Base-by-base conservation (phyloP, 2,113 vertebrate species). In the Polyodon spathula region DNA sequence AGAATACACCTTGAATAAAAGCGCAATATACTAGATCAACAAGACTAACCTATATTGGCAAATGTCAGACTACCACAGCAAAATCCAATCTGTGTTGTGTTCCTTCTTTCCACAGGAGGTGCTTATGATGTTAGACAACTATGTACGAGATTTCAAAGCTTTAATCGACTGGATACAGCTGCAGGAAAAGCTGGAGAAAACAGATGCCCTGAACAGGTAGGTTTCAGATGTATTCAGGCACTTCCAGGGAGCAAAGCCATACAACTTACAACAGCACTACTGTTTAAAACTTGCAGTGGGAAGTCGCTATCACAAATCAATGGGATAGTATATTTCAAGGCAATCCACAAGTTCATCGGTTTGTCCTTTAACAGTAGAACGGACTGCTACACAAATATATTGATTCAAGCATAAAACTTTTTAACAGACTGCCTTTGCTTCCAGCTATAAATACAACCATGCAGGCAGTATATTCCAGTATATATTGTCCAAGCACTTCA, bases 161-260 rank as follows among this genome's bases (percentile, higher is more conserved):
- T 78, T 99, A 72, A 99, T 99, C 65, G 95, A 97, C 75, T 99
- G 95, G 96, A 95, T 99, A 74, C 95, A 99, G 66, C 91, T 99
- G 40, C 96, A 99, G 77, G 94, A 99, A 77, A 99, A 98, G 76
- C 75, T 99, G 58, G 96, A 99, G 83, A 99, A 99, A 83, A 89
- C 96, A 11, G 96, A 99, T 76, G 95, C 93, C 64, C 95, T 94
- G 74, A 97, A 96, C 93, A 96, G 96, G 96, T 97, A 78, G 15
- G 37, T 14, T 74, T 56, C 57, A 5, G 58, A 15, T 38, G 1
- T 27, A 27, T 27, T 27, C 27, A 27, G 27, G 3, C 27, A 27
- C 27, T 27, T 27, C 1, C 27, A 27, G 27, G 27, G 27, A 27
- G 27, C n/a, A n/a, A n/a, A n/a, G n/a, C n/a, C n/a, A n/a, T n/a